Evolutionary conservation across 2,797 vertebrate genomes (phyloP).

Genomic region (Propithecus perrieri): DNA sequence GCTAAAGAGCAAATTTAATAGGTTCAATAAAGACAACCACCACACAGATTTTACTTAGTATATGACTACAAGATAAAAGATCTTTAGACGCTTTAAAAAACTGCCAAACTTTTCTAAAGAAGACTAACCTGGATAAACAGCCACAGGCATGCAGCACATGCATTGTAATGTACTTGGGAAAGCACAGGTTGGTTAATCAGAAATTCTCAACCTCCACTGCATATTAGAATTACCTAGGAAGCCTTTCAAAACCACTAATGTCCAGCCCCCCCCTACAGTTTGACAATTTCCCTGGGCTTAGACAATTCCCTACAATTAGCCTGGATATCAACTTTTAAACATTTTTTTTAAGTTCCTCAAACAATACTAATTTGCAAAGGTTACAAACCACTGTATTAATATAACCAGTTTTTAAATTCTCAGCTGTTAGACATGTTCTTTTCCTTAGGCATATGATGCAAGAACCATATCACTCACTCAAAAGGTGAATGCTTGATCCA

Average conservation of each 20-base stretch:
- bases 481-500: background rate
- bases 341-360: background rate
- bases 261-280: background rate
- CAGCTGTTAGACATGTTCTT: background rate
- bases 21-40: background rate
- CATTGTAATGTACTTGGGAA: background rate
- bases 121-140: background rate
- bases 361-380: background rate
- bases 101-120: background rate
- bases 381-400: conserved; percentile 5
- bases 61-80: background rate
- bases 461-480: background rate
- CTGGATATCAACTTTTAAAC: background rate
- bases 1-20: background rate
- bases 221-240: background rate
- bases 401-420: background rate
- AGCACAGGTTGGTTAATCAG: background rate
- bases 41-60: background rate
- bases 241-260: background rate
- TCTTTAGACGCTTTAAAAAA: background rate
- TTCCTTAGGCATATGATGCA: background rate
- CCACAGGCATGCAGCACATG: too few relatives aligned
- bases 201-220: background rate
- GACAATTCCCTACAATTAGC: background rate
- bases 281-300: background rate